These are phyloP conservation scores for Hyles lineata DNA, from an alignment of 2,888 invertebrate species.

Conservation along the genomic window DNA sequence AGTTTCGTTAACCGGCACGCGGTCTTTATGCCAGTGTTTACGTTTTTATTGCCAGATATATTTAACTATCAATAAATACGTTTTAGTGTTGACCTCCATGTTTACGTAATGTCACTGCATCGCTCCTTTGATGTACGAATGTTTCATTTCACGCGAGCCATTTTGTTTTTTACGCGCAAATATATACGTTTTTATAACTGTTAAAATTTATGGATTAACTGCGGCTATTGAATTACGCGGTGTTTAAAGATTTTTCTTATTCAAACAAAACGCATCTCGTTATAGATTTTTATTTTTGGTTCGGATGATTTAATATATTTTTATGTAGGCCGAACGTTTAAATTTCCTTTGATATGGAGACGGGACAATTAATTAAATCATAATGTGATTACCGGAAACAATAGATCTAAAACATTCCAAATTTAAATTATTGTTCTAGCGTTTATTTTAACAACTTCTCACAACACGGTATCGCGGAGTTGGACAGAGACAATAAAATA, in stretches of 20 bases:
- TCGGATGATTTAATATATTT: conserved; percentile 10
- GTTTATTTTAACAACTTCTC: not conserved
- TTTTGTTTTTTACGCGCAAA: conserved; percentile 32
- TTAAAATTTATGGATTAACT: conserved; percentile 43
- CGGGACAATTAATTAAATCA: not conserved
- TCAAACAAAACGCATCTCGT: conserved; percentile 7
- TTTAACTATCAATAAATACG: conserved; percentile 31
- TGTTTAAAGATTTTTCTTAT: conserved; percentile 26
- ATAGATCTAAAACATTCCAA: not conserved
- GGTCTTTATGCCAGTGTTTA: conserved; percentile 27
- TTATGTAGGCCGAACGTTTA: conserved; percentile 25
- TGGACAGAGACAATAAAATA: conserved; percentile 11
- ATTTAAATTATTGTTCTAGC: not conserved
- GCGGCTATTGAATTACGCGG: conserved; percentile 30
- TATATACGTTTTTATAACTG: conserved; percentile 38
- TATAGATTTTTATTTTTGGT: conserved; percentile 26
- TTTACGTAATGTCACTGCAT: conserved; percentile 37
- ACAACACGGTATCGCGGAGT: conserved; percentile 6
- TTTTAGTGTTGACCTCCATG: conserved; percentile 32
- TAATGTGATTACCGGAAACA: conserved; percentile 6
- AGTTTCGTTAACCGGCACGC: conserved; percentile 26
- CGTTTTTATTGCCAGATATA: conserved; percentile 29
- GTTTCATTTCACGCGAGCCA: conserved; percentile 38
- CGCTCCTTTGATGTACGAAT: conserved; percentile 41
- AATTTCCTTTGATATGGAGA: conserved; percentile 23